Evolutionary conservation across 2,888 invertebrate species (phyloP), one percentile per base, ranked within the genome.

Genomic region (Drosophila prostipennis): DNA sequence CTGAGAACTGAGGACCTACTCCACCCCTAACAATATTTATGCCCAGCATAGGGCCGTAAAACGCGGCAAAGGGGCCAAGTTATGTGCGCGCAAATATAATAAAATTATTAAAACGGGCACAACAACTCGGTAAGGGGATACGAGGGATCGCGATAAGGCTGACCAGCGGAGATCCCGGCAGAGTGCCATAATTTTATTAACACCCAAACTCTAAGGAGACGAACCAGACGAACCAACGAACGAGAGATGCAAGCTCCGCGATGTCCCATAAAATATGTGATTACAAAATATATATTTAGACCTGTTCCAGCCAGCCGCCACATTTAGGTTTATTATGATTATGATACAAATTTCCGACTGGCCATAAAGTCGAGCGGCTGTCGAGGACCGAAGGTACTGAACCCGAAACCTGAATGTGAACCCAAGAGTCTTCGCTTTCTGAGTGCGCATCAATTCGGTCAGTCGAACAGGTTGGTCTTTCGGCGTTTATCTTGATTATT

Each of bases 181-280:
- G 57, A 79, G 64, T 71, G 64, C 59, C 79, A 80, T 85, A 85
- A 80, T 80, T 85, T 80, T 80, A 82, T 82, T 82, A 85, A 82
- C 80, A 81, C 82, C 77, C 76, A 45, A 80, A 67, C 76, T 34
- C 73, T 73, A 71, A 58, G 45, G 49, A 58, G 45, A 51, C 36
- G 43, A 45, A 49, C 52, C 49, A 56, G 49, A 23, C 19, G 19
- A 19, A 19, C 19, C 1, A 19, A 19, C 51, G 34, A 51, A 57
- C 45, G 58, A 42, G 42, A 72, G 56, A 56, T 45, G 42, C 68
- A 48, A 54, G 46, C 51, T 37, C 32, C 53, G 48, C 77, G 77
- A 78, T 81, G 85, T 86, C 79, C 78, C 80, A 80, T 79, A 86
- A 80, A 87, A 86, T 86, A 79, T 84, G 80, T 84, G 88, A 88